phyloP scores from a whole-genome alignment of 1,140 invertebrate species.

The Apis dorsata region DNA sequence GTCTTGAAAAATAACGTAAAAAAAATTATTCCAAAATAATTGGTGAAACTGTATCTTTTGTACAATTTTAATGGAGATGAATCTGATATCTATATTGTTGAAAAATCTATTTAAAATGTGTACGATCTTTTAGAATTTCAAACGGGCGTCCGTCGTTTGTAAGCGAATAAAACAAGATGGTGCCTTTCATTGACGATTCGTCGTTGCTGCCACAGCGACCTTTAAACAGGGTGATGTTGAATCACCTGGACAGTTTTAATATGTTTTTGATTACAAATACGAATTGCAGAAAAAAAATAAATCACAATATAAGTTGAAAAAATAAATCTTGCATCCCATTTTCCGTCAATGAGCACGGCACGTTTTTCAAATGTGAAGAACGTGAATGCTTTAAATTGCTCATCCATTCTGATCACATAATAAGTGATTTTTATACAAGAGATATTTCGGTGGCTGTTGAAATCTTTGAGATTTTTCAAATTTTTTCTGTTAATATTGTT shows the following conservation, averaged over 20 bases:
- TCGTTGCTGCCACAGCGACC: conserved; percentile 25
- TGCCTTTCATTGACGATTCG: conserved; percentile 42
- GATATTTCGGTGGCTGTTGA: neutral
- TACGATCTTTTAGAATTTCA: conserved; percentile 12
- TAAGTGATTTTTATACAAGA: conserved; percentile 6
- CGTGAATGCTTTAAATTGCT: conserved; percentile 7
- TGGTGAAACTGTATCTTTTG: conserved; percentile 30
- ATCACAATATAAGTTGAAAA: neutral
- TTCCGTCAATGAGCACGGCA: conserved; percentile 3
- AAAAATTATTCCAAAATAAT: neutral
- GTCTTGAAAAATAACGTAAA: neutral
- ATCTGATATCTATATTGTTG: neutral
- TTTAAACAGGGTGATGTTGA: neutral
- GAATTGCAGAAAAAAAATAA: neutral
- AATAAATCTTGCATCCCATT: neutral
- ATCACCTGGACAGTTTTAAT: conserved; percentile 14
- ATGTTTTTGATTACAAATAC: neutral
- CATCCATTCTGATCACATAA: conserved; percentile 4
- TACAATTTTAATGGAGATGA: conserved; percentile 6
- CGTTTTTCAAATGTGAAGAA: neutral
- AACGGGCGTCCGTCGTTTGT: conserved; percentile 37
- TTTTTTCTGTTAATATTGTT: neutral
- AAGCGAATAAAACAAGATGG: conserved; percentile 33
- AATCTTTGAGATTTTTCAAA: neutral
- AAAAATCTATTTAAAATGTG: neutral